These are phyloP conservation scores for Catocala fraxini DNA, from an alignment of 2,888 invertebrate species.

Conservation along the genomic window DNA sequence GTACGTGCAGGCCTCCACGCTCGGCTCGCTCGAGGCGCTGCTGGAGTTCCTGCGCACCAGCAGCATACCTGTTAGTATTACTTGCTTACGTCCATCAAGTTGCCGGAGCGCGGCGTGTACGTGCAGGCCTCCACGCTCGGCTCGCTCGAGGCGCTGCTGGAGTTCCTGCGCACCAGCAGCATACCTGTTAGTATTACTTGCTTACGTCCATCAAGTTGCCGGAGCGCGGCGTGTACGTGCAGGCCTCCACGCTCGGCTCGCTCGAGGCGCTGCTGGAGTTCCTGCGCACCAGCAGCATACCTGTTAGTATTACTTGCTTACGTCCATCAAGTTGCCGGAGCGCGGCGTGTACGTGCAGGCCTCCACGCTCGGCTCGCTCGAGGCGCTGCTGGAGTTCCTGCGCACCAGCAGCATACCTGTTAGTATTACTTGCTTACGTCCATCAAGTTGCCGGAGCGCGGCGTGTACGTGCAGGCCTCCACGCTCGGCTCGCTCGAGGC, in stretches of 20 bases:
- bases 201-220: slow-evolving; percentile 91
- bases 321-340: slow-evolving; percentile 93
- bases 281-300: slow-evolving; percentile 96
- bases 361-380: slow-evolving; percentile 98
- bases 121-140: slow-evolving; percentile 99
- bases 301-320: slow-evolving; percentile 84
- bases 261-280: slow-evolving; percentile 98
- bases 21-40: slow-evolving; percentile 98
- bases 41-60: slow-evolving; percentile 96
- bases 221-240: slow-evolving; percentile 99
- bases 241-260: slow-evolving; percentile 99
- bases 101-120: slow-evolving; percentile 97
- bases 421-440: slow-evolving; percentile 17
- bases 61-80: slow-evolving; percentile 95
- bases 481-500: slow-evolving; percentile 99
- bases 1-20: slow-evolving; percentile 99
- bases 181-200: slow-evolving; percentile 92
- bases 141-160: slow-evolving; percentile 98
- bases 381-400: slow-evolving; percentile 98
- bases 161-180: slow-evolving; percentile 96
- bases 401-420: slow-evolving; percentile 97
- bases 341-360: slow-evolving; percentile 99
- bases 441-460: slow-evolving; percentile 96
- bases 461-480: slow-evolving; percentile 99
- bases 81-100: slow-evolving; percentile 89